Evolutionary conservation across 1,140 invertebrate genomes (phyloP).

Genomic region (Anastrepha obliqua): DNA sequence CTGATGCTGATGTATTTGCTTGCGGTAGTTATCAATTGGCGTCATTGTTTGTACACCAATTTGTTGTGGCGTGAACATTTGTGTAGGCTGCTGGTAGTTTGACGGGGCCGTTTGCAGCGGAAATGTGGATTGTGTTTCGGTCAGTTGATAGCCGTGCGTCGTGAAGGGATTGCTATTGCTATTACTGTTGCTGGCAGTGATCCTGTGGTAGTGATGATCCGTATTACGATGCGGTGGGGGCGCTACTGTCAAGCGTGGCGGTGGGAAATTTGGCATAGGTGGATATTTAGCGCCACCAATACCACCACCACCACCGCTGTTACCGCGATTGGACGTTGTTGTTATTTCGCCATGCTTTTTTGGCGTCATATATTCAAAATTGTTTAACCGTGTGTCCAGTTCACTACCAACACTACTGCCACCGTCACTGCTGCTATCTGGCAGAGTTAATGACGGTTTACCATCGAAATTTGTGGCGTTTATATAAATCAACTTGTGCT

Average conservation of each 20-base stretch:
- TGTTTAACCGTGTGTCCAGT: conserved; percentile 55
- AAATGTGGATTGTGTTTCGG: conserved; percentile 31
- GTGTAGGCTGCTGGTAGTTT: conserved; percentile 36
- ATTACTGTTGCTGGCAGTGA: conserved; percentile 59
- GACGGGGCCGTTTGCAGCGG: conserved; percentile 13
- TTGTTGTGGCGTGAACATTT: conserved; percentile 48
- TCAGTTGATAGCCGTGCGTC: conserved; percentile 12
- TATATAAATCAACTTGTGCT: conserved; percentile 57
- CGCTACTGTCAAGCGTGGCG: conserved; percentile 64
- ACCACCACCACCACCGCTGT: background rate
- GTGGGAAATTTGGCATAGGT: conserved; percentile 66
- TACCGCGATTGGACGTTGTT: conserved; percentile 57
- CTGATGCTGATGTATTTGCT: conserved; percentile 56
- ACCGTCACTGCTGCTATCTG: conserved; percentile 36
- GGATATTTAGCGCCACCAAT: conserved; percentile 59
- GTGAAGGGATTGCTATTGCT: conserved; percentile 55
- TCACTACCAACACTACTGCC: conserved; percentile 46
- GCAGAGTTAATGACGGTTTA: conserved; percentile 46
- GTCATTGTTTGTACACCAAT: conserved; percentile 26
- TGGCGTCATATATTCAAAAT: conserved; percentile 53
- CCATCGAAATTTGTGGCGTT: conserved; percentile 58
- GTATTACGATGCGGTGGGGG: conserved; percentile 61
- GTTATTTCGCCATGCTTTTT: conserved; percentile 59
- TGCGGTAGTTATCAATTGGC: conserved; percentile 43
- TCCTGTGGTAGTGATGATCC: conserved; percentile 49